Evolutionary conservation across 1,140 invertebrate species (phyloP).

Genomic region (Drosophila ohnishii): DNA sequence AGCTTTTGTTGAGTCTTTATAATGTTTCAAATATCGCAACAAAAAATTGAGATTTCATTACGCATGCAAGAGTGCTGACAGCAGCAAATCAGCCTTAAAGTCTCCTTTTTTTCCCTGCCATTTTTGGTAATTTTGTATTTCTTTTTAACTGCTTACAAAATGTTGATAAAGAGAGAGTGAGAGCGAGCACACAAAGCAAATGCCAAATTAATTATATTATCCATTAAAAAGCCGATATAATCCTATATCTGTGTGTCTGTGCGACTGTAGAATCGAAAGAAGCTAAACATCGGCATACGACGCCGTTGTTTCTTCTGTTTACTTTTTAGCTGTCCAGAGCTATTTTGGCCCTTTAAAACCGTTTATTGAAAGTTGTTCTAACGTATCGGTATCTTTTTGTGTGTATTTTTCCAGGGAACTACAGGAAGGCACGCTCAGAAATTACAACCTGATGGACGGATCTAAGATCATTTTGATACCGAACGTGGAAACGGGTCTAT

Average conservation of each 20-base stretch:
- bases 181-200: slow-evolving; percentile 27
- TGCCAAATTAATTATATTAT: slow-evolving; percentile 54
- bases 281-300: slow-evolving; percentile 3
- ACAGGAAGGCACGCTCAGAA: slow-evolving; percentile 92
- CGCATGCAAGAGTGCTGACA: slow-evolving; percentile 63
- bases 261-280: slow-evolving; percentile 32
- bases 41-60: slow-evolving; percentile 44
- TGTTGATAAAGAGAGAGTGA: background rate
- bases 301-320: slow-evolving; percentile 7
- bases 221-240: slow-evolving; percentile 32
- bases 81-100: slow-evolving; percentile 39
- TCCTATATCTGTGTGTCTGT: background rate
- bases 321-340: background rate
- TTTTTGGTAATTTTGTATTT: slow-evolving; percentile 6
- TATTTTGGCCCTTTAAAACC: background rate
- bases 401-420: slow-evolving; percentile 88
- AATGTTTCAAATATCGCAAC: slow-evolving; percentile 41
- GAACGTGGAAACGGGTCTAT: slow-evolving; percentile 95
- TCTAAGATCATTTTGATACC: slow-evolving; percentile 94
- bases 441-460: slow-evolving; percentile 94
- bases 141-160: slow-evolving; percentile 13
- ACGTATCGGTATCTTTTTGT: background rate
- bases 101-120: no score
- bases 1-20: slow-evolving; percentile 3
- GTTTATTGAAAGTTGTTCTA: slow-evolving; percentile 4